A percentile compares a stretch with the other conserved stretches of the same genome.
phyloP scores from a whole-genome alignment of 2,113 vertebrate genomes.

The Spilogale gracilis region DNA sequence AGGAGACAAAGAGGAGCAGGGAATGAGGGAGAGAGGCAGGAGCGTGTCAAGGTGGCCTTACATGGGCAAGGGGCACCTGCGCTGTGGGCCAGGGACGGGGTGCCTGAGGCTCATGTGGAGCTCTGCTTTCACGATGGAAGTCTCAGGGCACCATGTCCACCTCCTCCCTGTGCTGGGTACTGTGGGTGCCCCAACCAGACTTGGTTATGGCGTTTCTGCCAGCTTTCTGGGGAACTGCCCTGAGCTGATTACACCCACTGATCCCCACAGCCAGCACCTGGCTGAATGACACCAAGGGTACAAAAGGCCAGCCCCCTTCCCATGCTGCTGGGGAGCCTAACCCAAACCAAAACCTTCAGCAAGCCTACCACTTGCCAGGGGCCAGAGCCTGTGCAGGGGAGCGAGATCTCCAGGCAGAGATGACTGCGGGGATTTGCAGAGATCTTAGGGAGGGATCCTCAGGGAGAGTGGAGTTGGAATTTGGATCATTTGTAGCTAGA shows the following conservation, averaged over 20 bases:
- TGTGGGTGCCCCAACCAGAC: no score
- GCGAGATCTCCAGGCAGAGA: background rate
- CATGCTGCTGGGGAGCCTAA: background rate
- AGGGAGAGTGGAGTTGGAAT: background rate
- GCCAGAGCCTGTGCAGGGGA: background rate
- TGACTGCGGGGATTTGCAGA: background rate
- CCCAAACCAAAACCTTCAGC: background rate
- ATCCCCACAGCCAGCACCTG: background rate
- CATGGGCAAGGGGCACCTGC: background rate
- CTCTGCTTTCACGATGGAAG: background rate
- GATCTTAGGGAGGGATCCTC: background rate
- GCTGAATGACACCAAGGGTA: background rate
- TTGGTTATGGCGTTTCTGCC: background rate
- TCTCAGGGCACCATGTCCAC: background rate
- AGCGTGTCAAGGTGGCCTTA: fast-evolving
- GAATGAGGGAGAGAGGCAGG: background rate
- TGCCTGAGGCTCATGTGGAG: no score
- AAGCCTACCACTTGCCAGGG: no score
- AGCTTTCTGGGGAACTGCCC: background rate
- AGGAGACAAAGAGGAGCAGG: background rate
- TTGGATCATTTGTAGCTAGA: background rate
- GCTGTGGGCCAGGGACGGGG: no score
- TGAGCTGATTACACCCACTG: background rate
- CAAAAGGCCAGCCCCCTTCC: background rate
- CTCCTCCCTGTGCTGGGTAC: background rate